Evolutionary conservation across 2,888 invertebrate species (phyloP), one percentile per base, ranked within the genome.

Genomic region (Caenorhabditis uteleia): DNA sequence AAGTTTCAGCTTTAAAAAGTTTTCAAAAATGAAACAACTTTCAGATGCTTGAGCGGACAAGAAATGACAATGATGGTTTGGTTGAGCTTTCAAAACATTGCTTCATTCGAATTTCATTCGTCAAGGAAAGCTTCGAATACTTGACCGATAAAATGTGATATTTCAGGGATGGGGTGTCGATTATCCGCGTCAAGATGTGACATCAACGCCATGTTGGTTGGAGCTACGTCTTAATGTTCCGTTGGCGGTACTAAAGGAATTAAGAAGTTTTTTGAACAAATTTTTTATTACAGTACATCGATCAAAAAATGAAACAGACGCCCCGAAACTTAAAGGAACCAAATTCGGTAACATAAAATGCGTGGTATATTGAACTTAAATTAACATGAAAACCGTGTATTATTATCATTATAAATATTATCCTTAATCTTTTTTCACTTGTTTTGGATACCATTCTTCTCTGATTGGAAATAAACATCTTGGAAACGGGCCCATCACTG

Each of bases 31-130:
- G 38, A 6, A n/a, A n/a, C 23, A 31, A 16, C 42, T 53, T 60
- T 34, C 42, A 62, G 64, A 54, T 65, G 58, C 42, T 65, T 12
- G 65, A 65, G 34, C 43, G 43, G 16, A 44, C 54, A 12, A 33
- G 54, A 85, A 93, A 94, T 83, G 97, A 97, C 10, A 98, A 95
- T 83, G 95, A 98, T 85, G 95, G 95, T 26, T 95, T 98, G 23
- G 98, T 95, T 82, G 97, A 98, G 86, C 87, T 99, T 70, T 98
- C 95, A 0, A 95, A 97, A 87, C 97, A 97, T 95, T 97, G 95
- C 84, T 95, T 95, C 49, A 95, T 98, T 77, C 88, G 97, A 72
- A 94, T 98, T 92, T 95, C 95, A 77, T 97, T 98, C 84, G 97
- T 98, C 33, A 97, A 73, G 36, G 56, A 51, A 26, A n/a, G n/a